Percentiles rank a stretch among this genome's conserved stretches.
phyloP scores from a whole-genome alignment of 2,797 vertebrate species.

The Poeciliopsis gracilis region DNA sequence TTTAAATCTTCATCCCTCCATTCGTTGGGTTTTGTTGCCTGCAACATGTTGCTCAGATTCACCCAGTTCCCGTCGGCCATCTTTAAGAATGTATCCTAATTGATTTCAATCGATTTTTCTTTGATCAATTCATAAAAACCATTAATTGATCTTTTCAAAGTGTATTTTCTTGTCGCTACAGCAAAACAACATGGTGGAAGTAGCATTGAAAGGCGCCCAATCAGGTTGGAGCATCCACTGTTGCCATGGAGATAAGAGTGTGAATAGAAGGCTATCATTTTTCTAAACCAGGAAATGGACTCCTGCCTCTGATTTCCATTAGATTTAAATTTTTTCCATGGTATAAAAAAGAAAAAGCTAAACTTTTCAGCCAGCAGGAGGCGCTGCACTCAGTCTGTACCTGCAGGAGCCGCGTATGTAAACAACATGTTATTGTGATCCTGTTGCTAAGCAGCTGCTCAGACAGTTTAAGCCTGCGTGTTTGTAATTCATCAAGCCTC shows the following conservation, averaged over 20 bases:
- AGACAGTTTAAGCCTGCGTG: constrained; percentile 34
- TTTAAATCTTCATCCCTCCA: too few relatives aligned
- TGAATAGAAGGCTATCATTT: not conserved
- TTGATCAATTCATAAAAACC: not conserved
- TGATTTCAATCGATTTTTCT: not conserved
- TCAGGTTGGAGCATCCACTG: not conserved
- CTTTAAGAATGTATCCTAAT: not conserved
- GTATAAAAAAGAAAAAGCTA: not conserved
- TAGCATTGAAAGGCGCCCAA: not conserved
- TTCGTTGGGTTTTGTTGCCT: not conserved
- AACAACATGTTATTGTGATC: constrained; percentile 6
- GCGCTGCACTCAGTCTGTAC: not conserved
- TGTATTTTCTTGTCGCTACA: not conserved
- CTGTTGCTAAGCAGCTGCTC: constrained; percentile 10
- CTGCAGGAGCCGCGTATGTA: not conserved
- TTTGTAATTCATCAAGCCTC: constrained; percentile 51
- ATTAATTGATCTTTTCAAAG: not conserved
- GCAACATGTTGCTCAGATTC: not conserved
- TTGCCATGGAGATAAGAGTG: not conserved
- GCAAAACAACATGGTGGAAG: too few relatives aligned
- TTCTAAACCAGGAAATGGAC: not conserved
- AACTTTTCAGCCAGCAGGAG: not conserved
- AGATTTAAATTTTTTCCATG: not conserved
- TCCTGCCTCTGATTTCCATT: not conserved
- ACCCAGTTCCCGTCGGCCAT: not conserved